Base-by-base conservation (phyloP, 2,888 invertebrate species). In the Aspidiotus rigidus region DNA sequence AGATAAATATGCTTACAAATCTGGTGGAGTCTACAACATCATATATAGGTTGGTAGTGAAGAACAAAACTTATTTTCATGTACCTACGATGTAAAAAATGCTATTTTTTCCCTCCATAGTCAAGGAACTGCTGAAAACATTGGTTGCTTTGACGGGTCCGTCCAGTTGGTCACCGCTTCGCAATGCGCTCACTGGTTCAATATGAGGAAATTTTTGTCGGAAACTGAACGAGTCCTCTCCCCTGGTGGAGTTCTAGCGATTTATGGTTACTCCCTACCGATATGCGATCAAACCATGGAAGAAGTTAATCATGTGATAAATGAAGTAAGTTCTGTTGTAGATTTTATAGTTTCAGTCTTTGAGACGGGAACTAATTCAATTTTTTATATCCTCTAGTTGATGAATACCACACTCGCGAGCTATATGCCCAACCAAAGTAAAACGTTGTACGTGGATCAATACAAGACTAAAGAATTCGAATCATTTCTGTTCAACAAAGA, bases 111-210 rank as follows among this genome's bases (percentile, higher is more conserved):
- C 39, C 44, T 41, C 59, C 13, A 13, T 53, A 75, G 75, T 70
- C 76, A 77, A 16, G 75, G 77, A n/a, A 71, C 74, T 6, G 80
- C 78, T 0, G 80, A 80, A 72, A 72, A 74, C 11, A 73, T 80
- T 61, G 74, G 76, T 13, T 75, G 77, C 63, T 71, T 71, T n/a
- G 73, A 76, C 59, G 69, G 71, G 7, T 75, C 75, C 7, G 75
- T 76, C 1, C 78, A 80, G 57, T 73, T 81, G 54, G 74, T 81
- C 3, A 80, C 79, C 2, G 76, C 78, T 1, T 77, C 78, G 3
- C 79, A 79, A 64, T 78, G 79, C 9, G 74, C 78, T 61, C 81
- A 81, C 72, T 81, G 80, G 80, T 76, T 81, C 72, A 76, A 81
- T 70, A 62, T 77, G 49, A 75, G 76, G 6, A 75, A 74, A 70